A percentile compares a stretch with the other conserved stretches of the same genome.
phyloP scores from a whole-genome alignment of 1,140 invertebrate species.

The Cotesia chilonis region DNA sequence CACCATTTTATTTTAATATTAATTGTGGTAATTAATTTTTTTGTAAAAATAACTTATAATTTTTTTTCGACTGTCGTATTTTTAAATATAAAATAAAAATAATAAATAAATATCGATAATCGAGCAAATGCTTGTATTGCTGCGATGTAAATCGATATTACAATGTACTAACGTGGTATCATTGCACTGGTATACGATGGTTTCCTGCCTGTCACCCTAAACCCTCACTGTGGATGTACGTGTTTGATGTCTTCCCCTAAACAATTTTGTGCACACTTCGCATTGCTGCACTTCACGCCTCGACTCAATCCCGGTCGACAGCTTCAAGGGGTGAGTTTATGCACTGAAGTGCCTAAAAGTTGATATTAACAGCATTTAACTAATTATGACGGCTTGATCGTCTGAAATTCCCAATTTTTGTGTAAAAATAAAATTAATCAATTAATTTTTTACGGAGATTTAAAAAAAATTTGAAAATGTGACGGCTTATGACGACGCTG shows the following conservation, averaged over 20 bases:
- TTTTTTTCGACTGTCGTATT: too few species aligned
- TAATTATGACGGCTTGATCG: too few species aligned
- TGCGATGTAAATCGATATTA: conserved; percentile 13
- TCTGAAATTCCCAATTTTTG: too few species aligned
- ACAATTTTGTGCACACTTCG: conserved; percentile 59
- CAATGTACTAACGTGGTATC: conserved; percentile 51
- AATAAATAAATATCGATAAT: not conserved
- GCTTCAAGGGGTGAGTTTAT: conserved; percentile 63
- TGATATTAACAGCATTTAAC: not conserved
- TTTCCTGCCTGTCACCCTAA: conserved; percentile 59
- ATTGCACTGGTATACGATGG: conserved; percentile 53
- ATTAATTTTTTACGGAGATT: too few species aligned
- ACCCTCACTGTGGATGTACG: conserved; percentile 56
- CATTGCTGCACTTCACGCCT: conserved; percentile 54
- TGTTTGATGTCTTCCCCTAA: conserved; percentile 62
- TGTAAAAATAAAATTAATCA: too few species aligned
- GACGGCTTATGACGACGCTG: too few species aligned
- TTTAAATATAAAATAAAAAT: too few species aligned
- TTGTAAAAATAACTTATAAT: too few species aligned
- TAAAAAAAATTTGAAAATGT: too few species aligned
- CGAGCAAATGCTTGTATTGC: conserved; percentile 7
- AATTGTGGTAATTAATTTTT: not conserved
- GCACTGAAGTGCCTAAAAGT: conserved; percentile 27
- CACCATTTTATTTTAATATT: conserved; percentile 1
- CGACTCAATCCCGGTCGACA: conserved; percentile 55